Percentiles rank a stretch among this genome's conserved stretches.
phyloP scores from a whole-genome alignment of 2,888 invertebrate species.

The Trachelus tabidus region DNA sequence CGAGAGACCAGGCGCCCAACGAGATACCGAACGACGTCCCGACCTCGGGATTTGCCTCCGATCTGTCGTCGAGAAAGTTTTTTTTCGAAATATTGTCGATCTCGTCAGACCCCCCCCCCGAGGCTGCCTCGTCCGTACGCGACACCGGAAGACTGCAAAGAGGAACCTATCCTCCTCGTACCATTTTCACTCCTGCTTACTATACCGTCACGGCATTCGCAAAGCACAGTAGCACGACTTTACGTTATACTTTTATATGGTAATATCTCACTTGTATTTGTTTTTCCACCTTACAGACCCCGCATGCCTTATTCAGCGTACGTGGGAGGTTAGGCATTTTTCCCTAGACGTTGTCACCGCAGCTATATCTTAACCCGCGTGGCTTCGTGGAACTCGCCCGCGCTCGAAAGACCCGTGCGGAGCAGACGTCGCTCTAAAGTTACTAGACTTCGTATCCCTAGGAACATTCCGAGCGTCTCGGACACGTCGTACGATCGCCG shows the following conservation, averaged over 20 bases:
- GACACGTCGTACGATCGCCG: neutral
- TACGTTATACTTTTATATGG: neutral
- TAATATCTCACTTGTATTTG: neutral
- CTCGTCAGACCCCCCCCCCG: too few relatives aligned
- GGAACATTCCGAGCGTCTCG: neutral
- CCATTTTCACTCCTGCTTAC: neutral
- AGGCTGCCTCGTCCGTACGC: neutral
- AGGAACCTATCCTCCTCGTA: neutral
- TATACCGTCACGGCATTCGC: neutral
- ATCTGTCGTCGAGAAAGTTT: constrained; percentile 6
- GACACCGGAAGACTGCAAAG: neutral
- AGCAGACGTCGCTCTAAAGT: neutral
- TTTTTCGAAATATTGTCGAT: too few relatives aligned
- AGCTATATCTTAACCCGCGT: neutral
- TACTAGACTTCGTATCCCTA: neutral
- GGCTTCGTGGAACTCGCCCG: neutral
- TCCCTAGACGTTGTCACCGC: neutral
- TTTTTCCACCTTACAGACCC: neutral
- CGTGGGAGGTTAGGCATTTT: neutral
- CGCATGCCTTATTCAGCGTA: neutral
- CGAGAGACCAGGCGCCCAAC: neutral
- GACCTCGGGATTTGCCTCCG: constrained; percentile 1
- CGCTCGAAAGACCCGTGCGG: neutral
- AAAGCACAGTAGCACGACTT: neutral
- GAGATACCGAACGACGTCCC: neutral